Evolutionary conservation across 2,797 vertebrate genomes (phyloP).

Genomic region (Pseudomugil gertrudae): DNA sequence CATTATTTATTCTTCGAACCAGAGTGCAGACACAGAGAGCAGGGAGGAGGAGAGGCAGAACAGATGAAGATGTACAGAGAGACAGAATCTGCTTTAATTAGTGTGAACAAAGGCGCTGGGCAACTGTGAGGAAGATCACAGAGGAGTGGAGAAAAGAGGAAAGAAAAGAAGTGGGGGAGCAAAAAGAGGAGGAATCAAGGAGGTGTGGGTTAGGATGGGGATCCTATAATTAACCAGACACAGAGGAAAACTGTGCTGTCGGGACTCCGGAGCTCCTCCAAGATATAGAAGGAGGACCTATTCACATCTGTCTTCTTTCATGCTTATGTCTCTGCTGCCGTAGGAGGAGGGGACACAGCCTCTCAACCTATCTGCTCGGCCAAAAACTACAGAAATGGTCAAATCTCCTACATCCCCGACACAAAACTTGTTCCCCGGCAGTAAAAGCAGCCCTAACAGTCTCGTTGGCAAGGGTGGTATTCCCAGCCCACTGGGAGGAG

Average conservation of each 20-base stretch:
- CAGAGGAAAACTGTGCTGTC: constrained; percentile 73
- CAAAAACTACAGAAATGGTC: constrained; percentile 90
- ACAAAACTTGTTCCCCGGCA: constrained; percentile 89
- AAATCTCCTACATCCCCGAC: constrained; percentile 93
- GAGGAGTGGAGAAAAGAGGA: constrained; percentile 71
- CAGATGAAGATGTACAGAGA: constrained; percentile 94
- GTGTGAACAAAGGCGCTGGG: constrained; percentile 90
- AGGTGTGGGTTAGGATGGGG: constrained; percentile 80
- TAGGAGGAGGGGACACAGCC: constrained; percentile 96
- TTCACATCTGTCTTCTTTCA: constrained; percentile 74
- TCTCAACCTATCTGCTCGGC: constrained; percentile 94
- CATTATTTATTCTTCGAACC: constrained; percentile 82
- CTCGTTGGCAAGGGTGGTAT: constrained; percentile 87
- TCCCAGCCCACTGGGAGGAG: constrained; percentile 92
- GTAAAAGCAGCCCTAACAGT: constrained; percentile 90
- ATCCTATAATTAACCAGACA: constrained; percentile 88
- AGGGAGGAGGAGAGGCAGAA: constrained; percentile 77
- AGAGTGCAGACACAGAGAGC: constrained; percentile 75
- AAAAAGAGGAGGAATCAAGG: constrained; percentile 37
- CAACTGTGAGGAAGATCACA: constrained; percentile 92
- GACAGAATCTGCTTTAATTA: constrained; percentile 97
- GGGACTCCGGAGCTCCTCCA: constrained; percentile 82
- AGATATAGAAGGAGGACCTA: constrained; percentile 47
- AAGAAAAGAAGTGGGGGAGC: constrained; percentile 27
- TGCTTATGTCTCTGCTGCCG: constrained; percentile 53